Conservation (phyloP, 2,113 vertebrate species). For the Neoarius graeffei region DNA sequence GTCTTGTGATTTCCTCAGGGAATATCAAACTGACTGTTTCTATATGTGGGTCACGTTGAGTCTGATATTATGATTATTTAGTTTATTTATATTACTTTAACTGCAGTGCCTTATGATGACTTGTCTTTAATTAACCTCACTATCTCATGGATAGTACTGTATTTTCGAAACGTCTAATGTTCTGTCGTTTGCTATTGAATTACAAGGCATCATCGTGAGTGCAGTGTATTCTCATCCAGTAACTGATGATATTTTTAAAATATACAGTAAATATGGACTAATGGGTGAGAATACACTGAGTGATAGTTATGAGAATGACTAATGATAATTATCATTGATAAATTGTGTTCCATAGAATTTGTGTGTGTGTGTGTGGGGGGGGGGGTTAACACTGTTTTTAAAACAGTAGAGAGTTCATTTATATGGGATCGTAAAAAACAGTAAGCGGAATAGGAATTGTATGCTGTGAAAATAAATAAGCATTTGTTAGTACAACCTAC, state of each 20-base stretch:
- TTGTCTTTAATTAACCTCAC: background rate
- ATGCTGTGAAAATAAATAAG: too few relatives aligned
- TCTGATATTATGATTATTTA: background rate
- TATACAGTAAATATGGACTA: background rate
- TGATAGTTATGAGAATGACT: background rate
- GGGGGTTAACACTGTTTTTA: background rate
- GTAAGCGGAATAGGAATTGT: too few relatives aligned
- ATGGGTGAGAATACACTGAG: background rate
- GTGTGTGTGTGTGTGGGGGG: too few relatives aligned
- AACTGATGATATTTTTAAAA: background rate
- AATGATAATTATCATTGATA: background rate
- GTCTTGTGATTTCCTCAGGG: background rate
- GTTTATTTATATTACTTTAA: conserved; percentile 6
- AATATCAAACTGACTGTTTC: background rate
- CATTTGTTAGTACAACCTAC: too few relatives aligned
- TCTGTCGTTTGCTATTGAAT: background rate
- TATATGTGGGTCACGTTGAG: background rate
- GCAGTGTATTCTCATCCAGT: background rate
- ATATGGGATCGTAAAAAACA: background rate
- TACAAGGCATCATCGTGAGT: background rate
- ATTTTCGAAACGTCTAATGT: background rate
- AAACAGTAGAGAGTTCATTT: background rate
- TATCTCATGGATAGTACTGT: background rate
- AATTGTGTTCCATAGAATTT: background rate
- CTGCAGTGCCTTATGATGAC: conserved; percentile 22